Conservation (phyloP, 2,797 vertebrate genomes). For the Enteromius anoplus region DNA sequence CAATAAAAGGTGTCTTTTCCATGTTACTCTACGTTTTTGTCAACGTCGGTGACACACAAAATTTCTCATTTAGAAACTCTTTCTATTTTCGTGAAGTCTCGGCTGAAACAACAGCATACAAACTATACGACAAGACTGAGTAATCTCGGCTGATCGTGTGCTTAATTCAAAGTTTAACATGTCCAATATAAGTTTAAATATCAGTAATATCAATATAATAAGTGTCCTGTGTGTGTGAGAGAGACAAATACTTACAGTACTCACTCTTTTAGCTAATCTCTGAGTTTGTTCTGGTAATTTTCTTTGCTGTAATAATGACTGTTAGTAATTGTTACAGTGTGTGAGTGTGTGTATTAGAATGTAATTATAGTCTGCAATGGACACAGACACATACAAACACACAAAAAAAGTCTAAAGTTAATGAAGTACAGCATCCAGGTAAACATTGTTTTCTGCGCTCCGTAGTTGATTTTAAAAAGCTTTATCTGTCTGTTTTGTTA, state of each 20-base stretch:
- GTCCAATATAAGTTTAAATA: no score
- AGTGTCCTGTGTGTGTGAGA: not conserved
- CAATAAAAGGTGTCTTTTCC: no score
- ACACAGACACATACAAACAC: not conserved
- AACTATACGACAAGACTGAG: no score
- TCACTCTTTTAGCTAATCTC: conserved; percentile 11
- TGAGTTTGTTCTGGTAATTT: conserved; percentile 35
- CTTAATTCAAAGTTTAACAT: no score
- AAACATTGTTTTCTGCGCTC: conserved; percentile 5
- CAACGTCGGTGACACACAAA: no score
- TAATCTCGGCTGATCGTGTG: no score
- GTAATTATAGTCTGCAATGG: not conserved
- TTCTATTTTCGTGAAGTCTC: no score
- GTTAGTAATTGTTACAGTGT: conserved; percentile 14
- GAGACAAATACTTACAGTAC: conserved; percentile 4
- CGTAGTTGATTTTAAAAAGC: not conserved
- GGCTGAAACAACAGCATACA: no score
- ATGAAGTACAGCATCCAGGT: not conserved
- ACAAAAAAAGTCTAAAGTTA: not conserved
- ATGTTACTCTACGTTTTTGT: no score
- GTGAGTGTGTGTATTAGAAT: not conserved
- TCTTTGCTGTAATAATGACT: conserved; percentile 14
- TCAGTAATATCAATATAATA: no score
- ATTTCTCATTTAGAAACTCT: no score
- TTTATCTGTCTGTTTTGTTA: not conserved